These are phyloP conservation scores for Luehdorfia chinensis DNA, from an alignment of 1,140 invertebrate species.

Conservation along the genomic window DNA sequence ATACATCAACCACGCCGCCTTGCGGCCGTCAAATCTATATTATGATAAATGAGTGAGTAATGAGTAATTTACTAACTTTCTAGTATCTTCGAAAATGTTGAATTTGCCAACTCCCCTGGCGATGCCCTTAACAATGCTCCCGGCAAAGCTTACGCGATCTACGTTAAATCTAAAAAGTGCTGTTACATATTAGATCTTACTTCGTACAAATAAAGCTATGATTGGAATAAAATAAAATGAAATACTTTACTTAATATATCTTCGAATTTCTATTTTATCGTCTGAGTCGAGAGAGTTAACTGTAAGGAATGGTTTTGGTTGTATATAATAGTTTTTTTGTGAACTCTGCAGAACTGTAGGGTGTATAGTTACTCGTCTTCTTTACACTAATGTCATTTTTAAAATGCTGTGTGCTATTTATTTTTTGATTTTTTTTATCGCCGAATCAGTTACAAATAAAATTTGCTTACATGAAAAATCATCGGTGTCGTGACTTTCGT, in stretches of 20 bases:
- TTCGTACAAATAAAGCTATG: slow-evolving; percentile 1
- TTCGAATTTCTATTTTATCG: slow-evolving; percentile 48
- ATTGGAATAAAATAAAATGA: slow-evolving; percentile 5
- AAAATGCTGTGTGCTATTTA: too few relatives aligned
- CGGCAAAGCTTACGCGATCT: slow-evolving; percentile 56
- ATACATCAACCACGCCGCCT: too few relatives aligned
- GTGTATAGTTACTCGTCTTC: too few relatives aligned
- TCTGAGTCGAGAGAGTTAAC: slow-evolving; percentile 42
- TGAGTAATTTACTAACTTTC: too few relatives aligned
- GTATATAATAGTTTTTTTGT: slow-evolving; percentile 9
- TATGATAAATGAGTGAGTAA: too few relatives aligned
- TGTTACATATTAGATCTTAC: background rate
- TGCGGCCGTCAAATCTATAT: too few relatives aligned
- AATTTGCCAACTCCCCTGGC: slow-evolving; percentile 34
- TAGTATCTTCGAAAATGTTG: slow-evolving; percentile 42
- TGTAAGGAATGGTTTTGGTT: slow-evolving; percentile 24
- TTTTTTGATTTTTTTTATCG: too few relatives aligned
- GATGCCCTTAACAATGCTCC: slow-evolving; percentile 39
- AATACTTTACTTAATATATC: slow-evolving; percentile 48
- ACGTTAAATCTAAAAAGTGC: slow-evolving; percentile 37
- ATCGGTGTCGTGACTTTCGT: slow-evolving; percentile 19
- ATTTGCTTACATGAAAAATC: slow-evolving; percentile 21
- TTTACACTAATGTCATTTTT: too few relatives aligned
- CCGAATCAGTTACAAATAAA: too few relatives aligned
- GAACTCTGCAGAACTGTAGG: too few relatives aligned